Base-by-base conservation (phyloP, 2,888 invertebrate genomes). In the Minunthozetes semirufus region DNA sequence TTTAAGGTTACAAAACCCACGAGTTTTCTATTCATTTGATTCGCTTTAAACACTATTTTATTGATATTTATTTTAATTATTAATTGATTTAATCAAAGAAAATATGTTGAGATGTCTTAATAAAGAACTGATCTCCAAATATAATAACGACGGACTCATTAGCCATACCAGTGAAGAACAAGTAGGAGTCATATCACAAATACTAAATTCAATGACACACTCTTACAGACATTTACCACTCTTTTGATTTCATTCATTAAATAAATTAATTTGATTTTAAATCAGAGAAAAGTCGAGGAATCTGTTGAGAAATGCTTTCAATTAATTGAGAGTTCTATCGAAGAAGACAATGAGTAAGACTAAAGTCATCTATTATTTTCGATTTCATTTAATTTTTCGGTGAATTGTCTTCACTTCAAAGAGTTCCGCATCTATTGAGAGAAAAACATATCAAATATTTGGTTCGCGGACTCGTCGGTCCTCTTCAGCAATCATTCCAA, bases 401-500 rank as follows among this genome's bases (percentile, higher is more conserved):
- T 56, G 56, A 19, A 3, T 19, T 27, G 22, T 27, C 6, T 33
- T 50, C n/a, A n/a, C 6, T 33, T 50, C n/a, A n/a, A 63, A 63
- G 63, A 63, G 63, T 33, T 4, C 63, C 63, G 2, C 17, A 63
- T 27, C 50, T 72, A 71, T 68, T 22, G 25, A 68, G 76, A 72
- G 76, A 76, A 13, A 42, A 74, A n/a, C 78, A 78, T 50, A 27
- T 76, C 17, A 46, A 59, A 0, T 78, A 77, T 72, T 72, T 78
- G 19, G 76, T 78, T 48, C 74, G 77, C 53, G 77, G 78, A 3
- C 50, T 78, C 1, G 46, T 17, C n/a, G 27, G 33, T 27, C 19
- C 73, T 22, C 56, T 78, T 15, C 76, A 76, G n/a, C 42, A 75
- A n/a, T 56, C 74, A 38, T 81, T 81, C 59, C 78, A 89, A 88